phyloP scores from a whole-genome alignment of 2,888 invertebrate species.

The Lasioglossum figueresi region DNA sequence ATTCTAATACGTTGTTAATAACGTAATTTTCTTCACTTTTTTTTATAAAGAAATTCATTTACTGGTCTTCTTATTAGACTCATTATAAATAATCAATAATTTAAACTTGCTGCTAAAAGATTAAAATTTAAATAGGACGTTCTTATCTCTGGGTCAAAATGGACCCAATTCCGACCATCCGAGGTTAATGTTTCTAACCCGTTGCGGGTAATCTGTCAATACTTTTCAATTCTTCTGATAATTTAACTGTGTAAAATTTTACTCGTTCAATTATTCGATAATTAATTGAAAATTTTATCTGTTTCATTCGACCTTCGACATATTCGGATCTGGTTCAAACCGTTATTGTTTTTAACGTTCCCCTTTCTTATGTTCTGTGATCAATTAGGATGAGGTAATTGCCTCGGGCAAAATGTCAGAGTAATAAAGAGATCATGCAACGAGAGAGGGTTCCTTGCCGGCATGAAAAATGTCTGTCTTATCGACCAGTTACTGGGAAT shows the following conservation, averaged over 20 bases:
- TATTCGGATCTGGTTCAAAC: not conserved
- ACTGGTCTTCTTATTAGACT: too few species aligned
- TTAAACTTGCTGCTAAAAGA: too few species aligned
- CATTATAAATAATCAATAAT: too few species aligned
- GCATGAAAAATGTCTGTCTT: constrained; percentile 13
- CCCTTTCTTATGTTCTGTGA: not conserved
- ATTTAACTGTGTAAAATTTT: not conserved
- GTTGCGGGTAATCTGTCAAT: too few species aligned
- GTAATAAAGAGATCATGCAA: constrained; percentile 49
- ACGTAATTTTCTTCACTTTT: too few species aligned
- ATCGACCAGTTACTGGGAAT: constrained; percentile 28
- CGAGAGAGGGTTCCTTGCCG: constrained; percentile 34
- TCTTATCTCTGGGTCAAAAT: too few species aligned
- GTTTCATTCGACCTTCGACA: not conserved
- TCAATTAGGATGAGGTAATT: constrained; percentile 11
- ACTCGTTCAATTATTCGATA: not conserved
- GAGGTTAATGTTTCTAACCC: too few species aligned
- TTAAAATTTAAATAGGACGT: too few species aligned
- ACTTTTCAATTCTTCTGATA: not conserved
- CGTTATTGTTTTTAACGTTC: not conserved
- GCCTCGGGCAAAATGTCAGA: constrained; percentile 29
- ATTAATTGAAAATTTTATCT: not conserved
- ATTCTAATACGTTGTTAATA: too few species aligned
- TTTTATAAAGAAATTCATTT: too few species aligned
- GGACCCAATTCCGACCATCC: too few species aligned